Base-by-base conservation (phyloP, 2,888 invertebrate species). In the Dimorphilus gyrociliatus region DNA sequence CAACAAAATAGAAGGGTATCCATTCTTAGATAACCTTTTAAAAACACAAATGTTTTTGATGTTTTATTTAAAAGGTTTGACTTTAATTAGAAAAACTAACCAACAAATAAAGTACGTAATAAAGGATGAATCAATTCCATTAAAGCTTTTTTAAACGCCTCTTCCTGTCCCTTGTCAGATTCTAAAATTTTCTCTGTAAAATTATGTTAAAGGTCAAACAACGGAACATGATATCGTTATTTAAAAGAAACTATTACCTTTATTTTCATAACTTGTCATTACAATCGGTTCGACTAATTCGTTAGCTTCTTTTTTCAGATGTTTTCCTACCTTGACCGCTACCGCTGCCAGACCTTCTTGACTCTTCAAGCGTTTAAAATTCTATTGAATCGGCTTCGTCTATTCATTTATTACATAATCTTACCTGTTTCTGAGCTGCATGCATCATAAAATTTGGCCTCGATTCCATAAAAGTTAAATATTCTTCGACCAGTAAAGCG, bases 401-500 rank as follows among this genome's bases (percentile, higher is more conserved):
- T n/a, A n/a, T n/a, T n/a, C n/a, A n/a, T n/a, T n/a, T n/a, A n/a
- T n/a, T n/a, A 18, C 12, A 27, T 23, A 33, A 40, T 39, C 37
- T 53, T 54, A 39, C 52, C 48, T 19, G 51, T 45, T 1, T 50
- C 52, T 2, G 50, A 46, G 29, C n/a, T n/a, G n/a, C n/a, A n/a
- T 55, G 53, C 3, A 46, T 35, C 16, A 59, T 46, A 41, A 46
- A 57, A 1, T 49, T 50, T n/a, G 56, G 58, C 28, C 54, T 38
- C 6, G 44, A 39, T 6, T 40, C 43, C 39, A 55, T 41, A 30
- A 51, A 58, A 5, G 57, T 52, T 8, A 52, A 41, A 33, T 45
- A 60, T 39, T 60, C 53, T 35, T 60, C 59, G 17, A 60, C 55
- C 23, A 60, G 35, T 29, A 55, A 40, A 2, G 53, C 53, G 13